These are phyloP conservation scores for Kradibia gibbosae DNA, from an alignment of 1,140 invertebrate species.

Conservation along the genomic window DNA sequence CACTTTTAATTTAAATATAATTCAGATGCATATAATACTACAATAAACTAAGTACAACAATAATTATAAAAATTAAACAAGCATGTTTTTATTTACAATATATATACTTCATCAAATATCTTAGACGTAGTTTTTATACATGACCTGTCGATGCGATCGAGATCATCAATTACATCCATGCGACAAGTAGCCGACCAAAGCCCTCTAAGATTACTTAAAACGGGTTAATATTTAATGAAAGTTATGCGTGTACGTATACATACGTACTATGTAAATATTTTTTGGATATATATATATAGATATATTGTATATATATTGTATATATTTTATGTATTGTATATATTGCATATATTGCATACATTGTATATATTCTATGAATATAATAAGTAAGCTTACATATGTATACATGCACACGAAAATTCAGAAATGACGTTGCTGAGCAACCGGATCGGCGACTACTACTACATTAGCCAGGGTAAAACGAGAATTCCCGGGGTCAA, in stretches of 20 bases:
- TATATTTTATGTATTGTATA: neutral
- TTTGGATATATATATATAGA: neutral
- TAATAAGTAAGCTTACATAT: neutral
- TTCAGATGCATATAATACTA: neutral
- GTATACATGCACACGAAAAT: conserved; percentile 54
- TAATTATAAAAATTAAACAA: too few relatives aligned
- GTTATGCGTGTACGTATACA: neutral
- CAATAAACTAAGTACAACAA: too few relatives aligned
- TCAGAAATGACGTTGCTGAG: conserved; percentile 87
- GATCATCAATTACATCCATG: conserved; percentile 22
- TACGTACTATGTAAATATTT: neutral
- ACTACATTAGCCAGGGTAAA: conserved; percentile 92
- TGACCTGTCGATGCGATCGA: neutral
- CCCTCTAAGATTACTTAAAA: neutral
- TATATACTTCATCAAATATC: too few relatives aligned
- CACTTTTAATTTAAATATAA: neutral
- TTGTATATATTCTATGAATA: neutral
- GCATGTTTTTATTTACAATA: too few relatives aligned
- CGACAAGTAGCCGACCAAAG: conserved; percentile 22
- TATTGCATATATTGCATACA: neutral
- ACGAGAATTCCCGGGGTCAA: conserved; percentile 94
- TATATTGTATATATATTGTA: conserved; percentile 8
- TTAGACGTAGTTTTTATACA: neutral
- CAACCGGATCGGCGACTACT: conserved; percentile 89
- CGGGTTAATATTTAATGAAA: conserved; percentile 40